Evolutionary conservation across 2,797 vertebrate genomes (phyloP).

Genomic region (Muraenolepis orangiensis): DNA sequence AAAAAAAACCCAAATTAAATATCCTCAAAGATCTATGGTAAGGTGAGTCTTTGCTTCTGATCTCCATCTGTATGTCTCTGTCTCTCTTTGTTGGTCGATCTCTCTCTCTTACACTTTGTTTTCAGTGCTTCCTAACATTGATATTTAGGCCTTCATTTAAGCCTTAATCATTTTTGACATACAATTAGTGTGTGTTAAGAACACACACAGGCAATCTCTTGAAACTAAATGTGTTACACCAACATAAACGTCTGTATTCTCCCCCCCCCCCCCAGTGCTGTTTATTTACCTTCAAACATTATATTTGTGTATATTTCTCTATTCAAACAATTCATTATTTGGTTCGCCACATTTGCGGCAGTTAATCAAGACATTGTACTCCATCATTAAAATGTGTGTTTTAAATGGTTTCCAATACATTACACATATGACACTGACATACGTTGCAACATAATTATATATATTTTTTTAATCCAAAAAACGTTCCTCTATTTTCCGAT

Average conservation of each 20-base stretch:
- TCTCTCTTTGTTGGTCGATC: too few relatives aligned
- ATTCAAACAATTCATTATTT: conserved; percentile 35
- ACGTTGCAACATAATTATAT: conserved; percentile 34
- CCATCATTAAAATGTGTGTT: conserved; percentile 58
- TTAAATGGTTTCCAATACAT: conserved; percentile 59
- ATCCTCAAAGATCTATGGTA: background rate
- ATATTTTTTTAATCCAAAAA: background rate
- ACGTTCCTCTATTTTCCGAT: background rate
- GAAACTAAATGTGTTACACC: background rate
- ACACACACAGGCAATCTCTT: background rate
- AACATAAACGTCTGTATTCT: background rate
- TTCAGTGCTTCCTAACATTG: background rate
- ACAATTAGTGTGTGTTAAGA: background rate
- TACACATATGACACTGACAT: conserved; percentile 48
- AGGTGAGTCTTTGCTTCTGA: background rate
- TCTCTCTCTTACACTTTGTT: background rate
- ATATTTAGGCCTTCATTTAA: background rate
- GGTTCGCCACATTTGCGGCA: conserved; percentile 41
- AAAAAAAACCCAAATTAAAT: conserved; percentile 1
- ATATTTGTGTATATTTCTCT: conserved; percentile 27
- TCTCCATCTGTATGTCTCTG: background rate
- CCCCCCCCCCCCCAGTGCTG: background rate
- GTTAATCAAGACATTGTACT: conserved; percentile 50
- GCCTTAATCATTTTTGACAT: background rate
- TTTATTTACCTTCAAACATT: background rate